phyloP scores from a whole-genome alignment of 2,113 vertebrate genomes.

The Ia io region DNA sequence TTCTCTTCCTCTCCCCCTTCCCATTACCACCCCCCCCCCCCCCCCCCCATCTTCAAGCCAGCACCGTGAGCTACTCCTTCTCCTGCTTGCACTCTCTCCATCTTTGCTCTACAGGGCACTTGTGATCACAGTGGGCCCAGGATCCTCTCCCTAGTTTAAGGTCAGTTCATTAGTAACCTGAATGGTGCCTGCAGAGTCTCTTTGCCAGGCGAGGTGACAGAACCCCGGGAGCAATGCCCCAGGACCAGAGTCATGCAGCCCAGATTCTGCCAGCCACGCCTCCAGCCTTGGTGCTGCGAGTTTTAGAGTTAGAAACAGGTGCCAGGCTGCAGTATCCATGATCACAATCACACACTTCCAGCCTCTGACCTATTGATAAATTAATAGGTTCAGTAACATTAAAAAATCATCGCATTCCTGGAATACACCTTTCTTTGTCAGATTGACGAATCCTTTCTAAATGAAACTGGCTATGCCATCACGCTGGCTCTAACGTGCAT shows the following conservation, averaged over 20 bases:
- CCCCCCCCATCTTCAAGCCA: neutral
- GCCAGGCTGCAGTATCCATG: neutral
- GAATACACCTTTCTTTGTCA: neutral
- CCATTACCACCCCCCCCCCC: accelerated
- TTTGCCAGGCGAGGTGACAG: neutral
- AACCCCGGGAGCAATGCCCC: neutral
- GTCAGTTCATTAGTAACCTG: neutral
- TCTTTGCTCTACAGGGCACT: neutral
- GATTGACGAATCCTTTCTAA: neutral
- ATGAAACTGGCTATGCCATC: neutral
- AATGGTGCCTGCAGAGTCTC: neutral
- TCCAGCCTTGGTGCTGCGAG: neutral
- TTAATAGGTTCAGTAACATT: neutral
- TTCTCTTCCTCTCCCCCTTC: neutral
- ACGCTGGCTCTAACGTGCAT: neutral
- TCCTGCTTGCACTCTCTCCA: neutral
- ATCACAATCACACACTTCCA: neutral
- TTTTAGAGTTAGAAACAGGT: neutral
- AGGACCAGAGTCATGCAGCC: neutral
- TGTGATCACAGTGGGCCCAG: too few species aligned
- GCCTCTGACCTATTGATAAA: neutral
- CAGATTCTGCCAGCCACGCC: neutral
- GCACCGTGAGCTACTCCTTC: neutral
- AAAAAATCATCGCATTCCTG: neutral
- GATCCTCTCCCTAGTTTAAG: neutral